Conservation (phyloP, 2,888 invertebrate species). For the Pardosa pseudoannulata region DNA sequence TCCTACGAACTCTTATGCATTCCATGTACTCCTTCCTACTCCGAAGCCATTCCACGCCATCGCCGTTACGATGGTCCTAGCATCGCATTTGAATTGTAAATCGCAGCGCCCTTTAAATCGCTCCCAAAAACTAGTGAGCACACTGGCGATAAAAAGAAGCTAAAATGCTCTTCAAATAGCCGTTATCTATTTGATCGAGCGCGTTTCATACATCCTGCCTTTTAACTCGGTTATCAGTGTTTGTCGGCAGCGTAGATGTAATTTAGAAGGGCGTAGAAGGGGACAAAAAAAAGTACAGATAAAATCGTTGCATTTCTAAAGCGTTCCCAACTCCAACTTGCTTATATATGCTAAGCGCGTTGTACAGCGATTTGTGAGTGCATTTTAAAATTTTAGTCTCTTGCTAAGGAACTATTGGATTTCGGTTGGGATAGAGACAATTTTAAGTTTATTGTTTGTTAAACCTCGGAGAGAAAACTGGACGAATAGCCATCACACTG, state of each 20-base stretch:
- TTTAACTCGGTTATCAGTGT: constrained; percentile 2
- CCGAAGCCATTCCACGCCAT: neutral
- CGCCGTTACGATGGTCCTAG: neutral
- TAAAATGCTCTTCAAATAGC: neutral
- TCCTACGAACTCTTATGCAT: too few relatives aligned
- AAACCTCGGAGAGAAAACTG: too few relatives aligned
- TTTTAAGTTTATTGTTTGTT: too few relatives aligned
- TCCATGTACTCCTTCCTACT: neutral
- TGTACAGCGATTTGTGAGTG: too few relatives aligned
- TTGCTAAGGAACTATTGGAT: too few relatives aligned
- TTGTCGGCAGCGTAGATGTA: constrained; percentile 3
- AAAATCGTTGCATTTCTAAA: too few relatives aligned
- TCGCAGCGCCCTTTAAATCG: neutral
- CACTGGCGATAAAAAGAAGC: neutral
- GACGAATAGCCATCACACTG: too few relatives aligned
- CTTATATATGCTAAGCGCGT: too few relatives aligned
- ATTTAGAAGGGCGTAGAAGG: neutral
- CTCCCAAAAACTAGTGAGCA: neutral
- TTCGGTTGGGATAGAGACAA: too few relatives aligned
- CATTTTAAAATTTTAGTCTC: too few relatives aligned
- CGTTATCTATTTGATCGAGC: neutral
- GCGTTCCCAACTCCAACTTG: too few relatives aligned
- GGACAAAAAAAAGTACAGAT: neutral
- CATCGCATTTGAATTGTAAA: neutral
- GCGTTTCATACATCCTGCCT: neutral